Evolutionary conservation across 2,113 vertebrate genomes (phyloP).

Genomic region (Callithrix jacchus): DNA sequence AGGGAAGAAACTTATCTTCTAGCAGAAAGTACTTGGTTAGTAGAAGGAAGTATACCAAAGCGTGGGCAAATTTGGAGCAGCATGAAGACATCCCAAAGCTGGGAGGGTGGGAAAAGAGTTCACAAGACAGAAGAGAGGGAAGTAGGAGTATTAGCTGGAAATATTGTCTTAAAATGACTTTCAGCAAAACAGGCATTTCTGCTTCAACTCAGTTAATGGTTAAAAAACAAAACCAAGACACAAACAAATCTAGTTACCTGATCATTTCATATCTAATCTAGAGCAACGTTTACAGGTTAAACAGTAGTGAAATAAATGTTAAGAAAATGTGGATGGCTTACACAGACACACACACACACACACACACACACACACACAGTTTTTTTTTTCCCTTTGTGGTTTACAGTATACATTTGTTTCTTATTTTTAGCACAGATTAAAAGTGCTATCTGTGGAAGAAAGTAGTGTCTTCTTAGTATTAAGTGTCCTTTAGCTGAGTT

Average conservation of each 20-base stretch:
- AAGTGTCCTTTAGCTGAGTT: not conserved
- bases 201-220: not conserved
- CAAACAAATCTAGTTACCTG: not conserved
- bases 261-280: not conserved
- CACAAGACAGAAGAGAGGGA: not conserved
- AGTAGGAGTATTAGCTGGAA: not conserved
- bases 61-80: too few species aligned
- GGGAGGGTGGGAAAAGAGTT: accelerated
- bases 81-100: not conserved
- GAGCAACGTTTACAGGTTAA: not conserved
- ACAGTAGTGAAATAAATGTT: not conserved
- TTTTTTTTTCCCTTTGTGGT: not conserved
- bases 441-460: not conserved
- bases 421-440: not conserved
- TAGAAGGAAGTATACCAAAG: accelerated
- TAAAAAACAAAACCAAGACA: not conserved
- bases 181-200: not conserved
- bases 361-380: too few species aligned
- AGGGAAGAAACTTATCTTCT: not conserved
- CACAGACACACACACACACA: too few species aligned
- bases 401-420: not conserved
- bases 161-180: not conserved
- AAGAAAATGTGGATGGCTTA: not conserved
- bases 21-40: not conserved
- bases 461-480: not conserved